phyloP scores from a whole-genome alignment of 2,113 vertebrate genomes.

The Poecilia latipinna region DNA sequence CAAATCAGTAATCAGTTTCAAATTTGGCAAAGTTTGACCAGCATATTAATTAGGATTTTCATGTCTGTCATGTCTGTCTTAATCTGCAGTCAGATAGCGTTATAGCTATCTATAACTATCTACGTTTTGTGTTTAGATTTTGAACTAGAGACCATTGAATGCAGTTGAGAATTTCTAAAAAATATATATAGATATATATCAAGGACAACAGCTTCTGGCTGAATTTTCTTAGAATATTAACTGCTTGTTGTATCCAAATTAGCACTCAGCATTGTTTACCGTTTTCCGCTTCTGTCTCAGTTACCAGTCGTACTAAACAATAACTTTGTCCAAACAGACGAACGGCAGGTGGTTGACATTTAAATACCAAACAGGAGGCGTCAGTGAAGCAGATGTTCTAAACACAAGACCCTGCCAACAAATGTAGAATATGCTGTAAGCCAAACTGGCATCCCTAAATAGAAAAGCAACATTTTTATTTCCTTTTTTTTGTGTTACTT shows the following conservation, averaged over 20 bases:
- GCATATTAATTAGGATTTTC: too few relatives aligned
- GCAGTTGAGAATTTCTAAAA: too few relatives aligned
- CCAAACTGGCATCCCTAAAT: neutral
- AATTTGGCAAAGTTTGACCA: too few relatives aligned
- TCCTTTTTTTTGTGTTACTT: neutral
- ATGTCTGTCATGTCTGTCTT: too few relatives aligned
- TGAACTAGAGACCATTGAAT: too few relatives aligned
- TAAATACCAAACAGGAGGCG: conserved; percentile 34
- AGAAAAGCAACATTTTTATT: neutral
- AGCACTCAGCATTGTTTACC: neutral
- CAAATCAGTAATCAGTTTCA: too few relatives aligned
- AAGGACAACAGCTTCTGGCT: neutral
- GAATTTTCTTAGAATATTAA: neutral
- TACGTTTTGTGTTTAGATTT: too few relatives aligned
- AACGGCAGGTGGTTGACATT: conserved; percentile 48
- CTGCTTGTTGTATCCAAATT: conserved; percentile 20
- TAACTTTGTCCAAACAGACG: conserved; percentile 15
- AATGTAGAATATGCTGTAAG: neutral
- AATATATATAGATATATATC: too few relatives aligned
- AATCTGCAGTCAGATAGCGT: too few relatives aligned
- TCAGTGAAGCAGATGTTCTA: conserved; percentile 40
- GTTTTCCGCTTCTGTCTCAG: conserved; percentile 29
- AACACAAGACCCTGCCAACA: conserved; percentile 5
- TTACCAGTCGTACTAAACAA: conserved; percentile 16
- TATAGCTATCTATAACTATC: too few relatives aligned